A percentile compares a stretch with the other conserved stretches of the same genome.
phyloP scores from a whole-genome alignment of 2,797 vertebrate genomes.

The Intellagama lesueurii region DNA sequence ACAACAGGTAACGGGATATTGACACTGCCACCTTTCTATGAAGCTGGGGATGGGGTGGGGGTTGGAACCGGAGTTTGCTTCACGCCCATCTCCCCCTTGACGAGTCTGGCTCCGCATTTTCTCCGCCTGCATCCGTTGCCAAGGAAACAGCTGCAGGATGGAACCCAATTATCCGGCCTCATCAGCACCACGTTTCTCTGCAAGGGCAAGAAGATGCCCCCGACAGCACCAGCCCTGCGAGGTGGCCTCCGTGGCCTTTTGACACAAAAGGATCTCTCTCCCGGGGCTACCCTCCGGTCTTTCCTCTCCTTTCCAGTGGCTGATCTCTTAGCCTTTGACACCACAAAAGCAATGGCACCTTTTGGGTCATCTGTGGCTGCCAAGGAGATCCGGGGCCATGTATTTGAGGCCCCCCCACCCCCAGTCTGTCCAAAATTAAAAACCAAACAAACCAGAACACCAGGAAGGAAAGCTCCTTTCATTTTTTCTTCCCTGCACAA shows the following conservation, averaged over 20 bases:
- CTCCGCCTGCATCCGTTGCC: slow-evolving; percentile 29
- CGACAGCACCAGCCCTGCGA: background rate
- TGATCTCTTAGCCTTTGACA: background rate
- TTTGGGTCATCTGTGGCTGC: too few species aligned
- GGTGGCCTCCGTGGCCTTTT: too few species aligned
- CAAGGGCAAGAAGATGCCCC: background rate
- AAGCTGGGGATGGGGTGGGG: too few species aligned
- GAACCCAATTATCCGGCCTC: slow-evolving; percentile 21
- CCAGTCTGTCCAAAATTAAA: too few species aligned
- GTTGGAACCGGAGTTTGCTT: background rate
- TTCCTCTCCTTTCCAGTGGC: background rate
- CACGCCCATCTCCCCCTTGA: background rate
- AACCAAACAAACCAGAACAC: too few species aligned
- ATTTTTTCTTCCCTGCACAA: too few species aligned
- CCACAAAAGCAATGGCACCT: too few species aligned
- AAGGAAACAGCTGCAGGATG: slow-evolving; percentile 46
- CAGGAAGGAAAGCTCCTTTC: too few species aligned
- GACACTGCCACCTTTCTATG: too few species aligned
- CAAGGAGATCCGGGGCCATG: too few species aligned
- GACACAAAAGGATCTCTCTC: background rate
- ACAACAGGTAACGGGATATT: background rate
- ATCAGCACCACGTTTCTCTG: background rate
- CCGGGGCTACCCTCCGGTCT: too few species aligned
- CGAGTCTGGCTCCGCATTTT: background rate
- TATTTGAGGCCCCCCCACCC: too few species aligned